Base-by-base conservation (phyloP, 2,797 vertebrate genomes). In the Brachymystax lenok region DNA sequence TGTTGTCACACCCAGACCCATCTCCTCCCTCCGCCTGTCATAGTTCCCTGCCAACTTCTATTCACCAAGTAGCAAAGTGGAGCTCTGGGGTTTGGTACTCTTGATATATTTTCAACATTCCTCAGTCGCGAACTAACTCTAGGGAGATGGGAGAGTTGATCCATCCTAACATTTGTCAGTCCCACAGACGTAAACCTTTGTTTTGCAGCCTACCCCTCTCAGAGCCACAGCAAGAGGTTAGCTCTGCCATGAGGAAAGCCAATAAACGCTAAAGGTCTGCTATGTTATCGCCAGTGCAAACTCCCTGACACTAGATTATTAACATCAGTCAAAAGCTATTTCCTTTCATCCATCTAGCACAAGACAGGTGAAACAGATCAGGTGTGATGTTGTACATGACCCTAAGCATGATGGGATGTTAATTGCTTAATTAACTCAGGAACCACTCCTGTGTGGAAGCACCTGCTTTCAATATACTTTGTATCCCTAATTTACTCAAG, bases 61-160 rank as follows among this genome's bases (percentile, higher is more conserved):
- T 78, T 81, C 75, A 81, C 52, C 30, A 35, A 69, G 71, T 79
- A 84, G 81, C 79, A 61, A 46, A 12, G 59, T 79, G 79, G 74
- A 69, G 5, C 6, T 69, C 16, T 69, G 28, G 33, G 19, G 19
- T 46, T 69, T 69, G 67, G 35, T 14, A 67, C 17, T 33, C n/a
- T 72, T 69, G 68, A 69, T 69, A 17, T 72, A 28, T 30, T 54
- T 30, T 56, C 52, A 28, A 19, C 16, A 35, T 56, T 28, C 51
- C 51, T 56, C 71, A 28, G 51, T 30, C 51, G 10, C 50, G 19
- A 28, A 33, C 17, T 17, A 69, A 69, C 69, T 72, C 71, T 75
- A 67, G 75, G 68, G 68, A 50, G 64, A 66, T 59, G 17, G 3
- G 27, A 35, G 54, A 73, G 74, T 77, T 75, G 63, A 73, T 81